Evolutionary conservation across 2,797 vertebrate species (phyloP), one percentile per base, ranked within the genome.

Genomic region (Poecilia velifera): DNA sequence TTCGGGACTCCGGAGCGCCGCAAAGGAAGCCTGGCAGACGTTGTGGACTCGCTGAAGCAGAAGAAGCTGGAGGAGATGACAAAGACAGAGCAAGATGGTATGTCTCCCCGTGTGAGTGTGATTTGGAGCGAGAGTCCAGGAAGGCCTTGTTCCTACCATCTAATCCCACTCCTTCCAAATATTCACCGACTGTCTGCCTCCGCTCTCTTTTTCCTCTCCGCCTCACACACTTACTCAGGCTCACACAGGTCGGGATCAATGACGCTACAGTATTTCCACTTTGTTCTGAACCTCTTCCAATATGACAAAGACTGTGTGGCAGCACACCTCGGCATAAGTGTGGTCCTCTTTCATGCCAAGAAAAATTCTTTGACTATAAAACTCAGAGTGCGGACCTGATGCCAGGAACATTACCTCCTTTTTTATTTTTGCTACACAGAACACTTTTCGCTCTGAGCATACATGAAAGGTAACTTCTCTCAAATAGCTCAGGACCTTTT

Each of bases 61-160:
- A 99, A 99, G 96, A 99, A 99, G 92, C 94, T 99, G 89, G 98
- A 99, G 96, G 98, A 99, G 95, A 99, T 99, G 98, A 99, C 98
- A 92, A 97, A 98, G 94, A 98, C 98, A 88, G 98, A 99, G 83
- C 98, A 99, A 94, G 97, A 99, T 86, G 98, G 98, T 99, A 98
- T 84, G 97, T 78, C 34, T 85, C 76, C 45, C n/a, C 55, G 14
- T 68, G 20, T 68, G n/a, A 80, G 53, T 81, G 70, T 82, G 72
- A 76, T 80, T 55, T 83, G 51, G 10, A 18, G 47, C 76, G 6
- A 9, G 62, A 45, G 46, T 39, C 8, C 10, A 71, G 70, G 62
- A 88, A 86, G 77, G 70, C 41, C 10, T 39, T 82, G 71, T 83
- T 82, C 62, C 68, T 77, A 41, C 57, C 46, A 82, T 57, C 47